A percentile compares a stretch with the other conserved stretches of the same genome.
Evolutionary conservation across 2,888 invertebrate species (phyloP).

Genomic region (Heliconius aoede): DNA sequence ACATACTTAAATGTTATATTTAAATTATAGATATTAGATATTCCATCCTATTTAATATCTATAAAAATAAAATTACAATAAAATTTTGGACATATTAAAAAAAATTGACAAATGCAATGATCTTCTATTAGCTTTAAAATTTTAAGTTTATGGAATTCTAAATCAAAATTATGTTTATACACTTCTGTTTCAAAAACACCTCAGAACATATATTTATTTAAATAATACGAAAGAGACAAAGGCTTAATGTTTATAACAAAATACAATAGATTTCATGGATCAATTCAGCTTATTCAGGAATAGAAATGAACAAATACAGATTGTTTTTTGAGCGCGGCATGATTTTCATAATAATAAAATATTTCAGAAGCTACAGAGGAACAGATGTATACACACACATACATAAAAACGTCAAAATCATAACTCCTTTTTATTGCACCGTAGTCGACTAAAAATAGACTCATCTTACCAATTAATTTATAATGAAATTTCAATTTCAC

Average conservation of each 20-base stretch:
- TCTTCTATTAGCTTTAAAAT: not conserved
- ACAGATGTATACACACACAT: too few relatives aligned
- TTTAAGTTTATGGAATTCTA: not conserved
- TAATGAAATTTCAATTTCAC: too few relatives aligned
- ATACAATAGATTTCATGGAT: too few relatives aligned
- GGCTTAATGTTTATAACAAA: not conserved
- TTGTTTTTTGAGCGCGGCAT: too few relatives aligned
- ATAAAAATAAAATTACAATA: slow-evolving; percentile 1
- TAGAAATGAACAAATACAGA: too few relatives aligned
- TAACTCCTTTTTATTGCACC: too few relatives aligned
- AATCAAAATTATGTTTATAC: not conserved
- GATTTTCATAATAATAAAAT: too few relatives aligned
- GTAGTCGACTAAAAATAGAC: too few relatives aligned
- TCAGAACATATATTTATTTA: not conserved
- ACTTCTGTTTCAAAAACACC: not conserved
- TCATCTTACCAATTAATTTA: too few relatives aligned
- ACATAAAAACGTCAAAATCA: too few relatives aligned
- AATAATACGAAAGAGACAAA: not conserved
- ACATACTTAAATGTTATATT: not conserved
- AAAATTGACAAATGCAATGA: slow-evolving; percentile 1
- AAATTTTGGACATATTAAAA: not conserved
- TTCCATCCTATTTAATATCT: not conserved
- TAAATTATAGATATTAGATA: not conserved
- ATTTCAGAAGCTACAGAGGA: too few relatives aligned
- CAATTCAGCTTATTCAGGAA: too few relatives aligned